phyloP scores from a whole-genome alignment of 2,888 invertebrate species.

The Thecophora atra region DNA sequence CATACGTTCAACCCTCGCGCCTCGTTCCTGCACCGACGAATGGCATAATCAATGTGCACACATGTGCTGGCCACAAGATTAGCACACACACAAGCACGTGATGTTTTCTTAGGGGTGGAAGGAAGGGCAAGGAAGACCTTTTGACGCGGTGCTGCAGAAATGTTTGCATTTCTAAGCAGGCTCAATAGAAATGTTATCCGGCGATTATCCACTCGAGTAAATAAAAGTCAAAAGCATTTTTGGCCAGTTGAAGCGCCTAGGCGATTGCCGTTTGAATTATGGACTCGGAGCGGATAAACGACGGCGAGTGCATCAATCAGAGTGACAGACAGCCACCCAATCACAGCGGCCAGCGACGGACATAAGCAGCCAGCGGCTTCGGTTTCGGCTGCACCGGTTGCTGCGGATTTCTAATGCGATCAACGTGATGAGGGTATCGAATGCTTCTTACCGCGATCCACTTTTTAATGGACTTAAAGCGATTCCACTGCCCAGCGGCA shows the following conservation, averaged over 20 bases:
- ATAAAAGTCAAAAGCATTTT: constrained; percentile 48
- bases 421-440: not conserved
- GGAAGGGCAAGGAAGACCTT: constrained; percentile 23
- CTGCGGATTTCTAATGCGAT: constrained; percentile 24
- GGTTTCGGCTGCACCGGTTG: not conserved
- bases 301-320: not conserved
- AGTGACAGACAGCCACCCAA: constrained; percentile 34
- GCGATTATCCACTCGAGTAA: constrained; percentile 52
- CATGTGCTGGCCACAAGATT: constrained; percentile 48
- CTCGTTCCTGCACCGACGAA: constrained; percentile 39
- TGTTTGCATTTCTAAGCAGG: not conserved
- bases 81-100: constrained; percentile 31
- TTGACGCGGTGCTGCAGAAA: constrained; percentile 17
- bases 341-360: not conserved
- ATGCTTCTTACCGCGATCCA: not conserved
- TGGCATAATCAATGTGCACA: constrained; percentile 46
- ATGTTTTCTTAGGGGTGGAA: not conserved
- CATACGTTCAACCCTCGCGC: constrained; percentile 5
- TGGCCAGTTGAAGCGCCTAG: not conserved
- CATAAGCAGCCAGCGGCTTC: not conserved
- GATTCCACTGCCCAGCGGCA: not conserved
- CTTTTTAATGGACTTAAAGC: not conserved
- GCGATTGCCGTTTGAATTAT: constrained; percentile 10
- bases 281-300: constrained; percentile 46
- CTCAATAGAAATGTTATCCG: constrained; percentile 31